Base-by-base conservation (phyloP, 53 echinoderm and acorn worm genomes). In the Zoroaster sp. region DNA sequence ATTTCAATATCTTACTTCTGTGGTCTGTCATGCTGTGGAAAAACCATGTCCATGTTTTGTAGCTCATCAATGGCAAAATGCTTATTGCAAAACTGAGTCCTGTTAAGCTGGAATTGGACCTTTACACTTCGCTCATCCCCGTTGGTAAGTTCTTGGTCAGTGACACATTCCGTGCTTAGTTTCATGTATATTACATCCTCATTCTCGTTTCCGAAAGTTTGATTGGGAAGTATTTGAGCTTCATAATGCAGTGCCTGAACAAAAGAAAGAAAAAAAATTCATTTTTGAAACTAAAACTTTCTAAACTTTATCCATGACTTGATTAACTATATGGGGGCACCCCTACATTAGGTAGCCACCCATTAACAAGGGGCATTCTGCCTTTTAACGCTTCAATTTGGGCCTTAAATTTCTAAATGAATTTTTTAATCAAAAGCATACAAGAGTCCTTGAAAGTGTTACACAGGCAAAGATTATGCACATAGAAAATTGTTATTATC, bases 51-150 rank as follows among this genome's bases (percentile, higher is more conserved):
- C 93, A 91, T 93, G 32, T 91, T 87, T 15, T 83, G 77, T 20
- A 96, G 42, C 14, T 79, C 49, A 55, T 97, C 95, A 28, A 97
- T 87, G 14, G 94, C 97, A 71, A 78, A 94, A 74, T 95, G 97
- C 91, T 76, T 89, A 69, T 78, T 74, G 69, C 94, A 94, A 69
- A 92, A 95, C 25, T 81, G 78, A 1, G 87, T 32, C 23, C 95
- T 82, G 46, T 95, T 78, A 41, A 95, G 66, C 78, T 93, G 95
- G 55, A 97, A 93, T 74, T 97, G 94, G 70, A 95, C 65, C 15
- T 90, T 51, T 0, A 95, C 87, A 11, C 83, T 66, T 12, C 17
- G 40, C 23, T 40, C 42, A 11, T 8, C 12, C 25, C 75, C 75
- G 1, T 42, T 15, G 0, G 11, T 11, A 10, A 69, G 51, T n/a